Evolutionary conservation across 2,888 invertebrate genomes (phyloP), one percentile per base, ranked within the genome.

Genomic region (Drosophila subsilvestris): DNA sequence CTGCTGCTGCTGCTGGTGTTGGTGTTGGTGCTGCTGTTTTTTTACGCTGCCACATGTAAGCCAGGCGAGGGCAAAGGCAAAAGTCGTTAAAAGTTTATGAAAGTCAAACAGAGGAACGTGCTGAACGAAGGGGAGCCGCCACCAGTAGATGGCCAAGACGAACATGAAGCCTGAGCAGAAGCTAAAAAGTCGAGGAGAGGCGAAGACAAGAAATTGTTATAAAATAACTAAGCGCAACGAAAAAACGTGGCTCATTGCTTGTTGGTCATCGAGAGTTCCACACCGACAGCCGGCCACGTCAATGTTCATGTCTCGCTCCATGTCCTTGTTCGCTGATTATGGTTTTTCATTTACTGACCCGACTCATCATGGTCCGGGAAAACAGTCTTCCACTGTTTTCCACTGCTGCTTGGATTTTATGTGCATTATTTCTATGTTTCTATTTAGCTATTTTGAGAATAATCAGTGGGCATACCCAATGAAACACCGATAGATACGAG

Each of bases 51-150:
- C 66, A 79, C 84, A 89, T 89, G 89, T 85, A 77, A 86, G 85
- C 86, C 89, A 7, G 74, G 63, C 75, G 89, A 78, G 76, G 75
- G 88, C 74, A 75, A 78, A 85, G 86, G 83, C 90, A 90, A 89
- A 87, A 87, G 86, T 87, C 90, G 90, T 87, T 87, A 87, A 90
- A 87, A 87, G 89, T 87, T 87, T 87, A 87, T 87, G 89, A 87
- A 87, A 87, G 86, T 87, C 90, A 87, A 90, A 90, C 89, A 90
- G 79, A 72, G 76, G 68, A 86, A 78, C 84, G 86, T 70, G 73
- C 76, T 79, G 67, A 75, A 74, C 71, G 71, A 58, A 50, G 48
- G 48, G 14, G 43, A 63, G 51, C 70, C 69, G 63, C 18, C 66
- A 48, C 43, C 53, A n/a, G 22, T n/a, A 25, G 29, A n/a, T 53